phyloP scores from a whole-genome alignment of 2,888 invertebrate genomes.

The Drosophila ustulata region DNA sequence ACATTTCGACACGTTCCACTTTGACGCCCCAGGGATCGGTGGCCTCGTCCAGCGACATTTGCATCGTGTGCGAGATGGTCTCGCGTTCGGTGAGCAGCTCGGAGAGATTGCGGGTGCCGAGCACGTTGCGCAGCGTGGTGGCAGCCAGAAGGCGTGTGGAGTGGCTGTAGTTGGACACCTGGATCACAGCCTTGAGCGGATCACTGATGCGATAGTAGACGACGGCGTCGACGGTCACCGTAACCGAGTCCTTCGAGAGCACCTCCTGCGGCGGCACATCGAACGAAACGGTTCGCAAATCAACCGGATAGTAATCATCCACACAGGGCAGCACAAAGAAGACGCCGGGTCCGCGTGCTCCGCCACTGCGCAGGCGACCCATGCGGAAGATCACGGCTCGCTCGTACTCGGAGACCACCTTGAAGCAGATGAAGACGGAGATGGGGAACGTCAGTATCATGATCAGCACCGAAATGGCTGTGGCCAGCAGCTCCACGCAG shows the following conservation, averaged over 20 bases:
- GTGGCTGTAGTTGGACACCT: slow-evolving; percentile 92
- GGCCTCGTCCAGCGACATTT: slow-evolving; percentile 89
- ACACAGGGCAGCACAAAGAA: slow-evolving; percentile 98
- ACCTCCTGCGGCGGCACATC: slow-evolving; percentile 99
- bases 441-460: slow-evolving; percentile 93
- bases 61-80: slow-evolving; percentile 96
- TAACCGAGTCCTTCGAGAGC: slow-evolving; percentile 96
- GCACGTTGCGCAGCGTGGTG: slow-evolving; percentile 94
- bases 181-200: slow-evolving; percentile 90
- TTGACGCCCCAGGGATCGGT: slow-evolving; percentile 96
- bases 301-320: slow-evolving; percentile 96
- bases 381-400: slow-evolving; percentile 95
- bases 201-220: slow-evolving; percentile 93
- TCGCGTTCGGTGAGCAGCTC: slow-evolving; percentile 97
- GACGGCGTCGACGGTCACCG: slow-evolving; percentile 96
- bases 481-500: slow-evolving; percentile 91
- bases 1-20: slow-evolving; percentile 98
- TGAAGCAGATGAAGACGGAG: slow-evolving; percentile 93
- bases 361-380: slow-evolving; percentile 88
- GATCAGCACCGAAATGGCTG: slow-evolving; percentile 89
- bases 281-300: slow-evolving; percentile 96
- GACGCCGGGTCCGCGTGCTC: slow-evolving; percentile 90
- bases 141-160: slow-evolving; percentile 93
- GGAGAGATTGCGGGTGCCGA: slow-evolving; percentile 95
- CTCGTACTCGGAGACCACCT: slow-evolving; percentile 95